These are phyloP conservation scores for Ganaspis brasiliensis DNA, from an alignment of 2,888 invertebrate genomes.

Conservation along the genomic window DNA sequence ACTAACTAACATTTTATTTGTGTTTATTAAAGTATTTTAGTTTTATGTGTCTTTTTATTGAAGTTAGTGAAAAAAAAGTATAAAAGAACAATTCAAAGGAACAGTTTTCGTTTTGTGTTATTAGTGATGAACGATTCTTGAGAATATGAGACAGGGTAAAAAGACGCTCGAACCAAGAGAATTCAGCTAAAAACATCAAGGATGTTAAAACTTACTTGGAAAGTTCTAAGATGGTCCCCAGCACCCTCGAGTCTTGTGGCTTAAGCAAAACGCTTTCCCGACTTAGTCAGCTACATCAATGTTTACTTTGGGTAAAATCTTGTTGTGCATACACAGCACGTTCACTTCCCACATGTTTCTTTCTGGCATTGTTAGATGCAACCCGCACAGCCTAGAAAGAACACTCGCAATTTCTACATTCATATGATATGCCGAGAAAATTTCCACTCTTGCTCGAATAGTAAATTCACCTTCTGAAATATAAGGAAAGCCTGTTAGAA, in stretches of 20 bases:
- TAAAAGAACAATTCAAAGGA: constrained; percentile 35
- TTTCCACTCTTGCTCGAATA: neutral
- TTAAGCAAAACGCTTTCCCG: constrained; percentile 39
- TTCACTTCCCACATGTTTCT: constrained; percentile 42
- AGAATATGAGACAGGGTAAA: neutral
- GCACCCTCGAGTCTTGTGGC: neutral
- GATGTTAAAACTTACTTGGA: constrained; percentile 20
- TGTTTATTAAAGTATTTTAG: no score
- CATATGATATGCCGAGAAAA: constrained; percentile 25
- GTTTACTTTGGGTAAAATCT: constrained; percentile 36
- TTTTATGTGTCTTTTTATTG: no score
- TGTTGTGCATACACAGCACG: constrained; percentile 42
- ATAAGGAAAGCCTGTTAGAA: neutral
- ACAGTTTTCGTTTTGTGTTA: neutral
- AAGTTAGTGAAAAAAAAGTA: constrained; percentile 24
- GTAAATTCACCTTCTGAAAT: neutral
- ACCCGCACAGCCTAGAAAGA: constrained; percentile 1
- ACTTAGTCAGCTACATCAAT: constrained; percentile 44
- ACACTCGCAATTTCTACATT: constrained; percentile 28
- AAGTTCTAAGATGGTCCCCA: constrained; percentile 4
- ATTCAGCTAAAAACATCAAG: constrained; percentile 5
- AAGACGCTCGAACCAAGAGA: neutral
- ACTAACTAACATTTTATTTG: no score
- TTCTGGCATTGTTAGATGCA: constrained; percentile 31
- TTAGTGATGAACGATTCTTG: neutral